Percentiles rank a stretch among this genome's conserved stretches.
Evolutionary conservation across 1,140 invertebrate species (phyloP).

Genomic region (Gryon sp.): DNA sequence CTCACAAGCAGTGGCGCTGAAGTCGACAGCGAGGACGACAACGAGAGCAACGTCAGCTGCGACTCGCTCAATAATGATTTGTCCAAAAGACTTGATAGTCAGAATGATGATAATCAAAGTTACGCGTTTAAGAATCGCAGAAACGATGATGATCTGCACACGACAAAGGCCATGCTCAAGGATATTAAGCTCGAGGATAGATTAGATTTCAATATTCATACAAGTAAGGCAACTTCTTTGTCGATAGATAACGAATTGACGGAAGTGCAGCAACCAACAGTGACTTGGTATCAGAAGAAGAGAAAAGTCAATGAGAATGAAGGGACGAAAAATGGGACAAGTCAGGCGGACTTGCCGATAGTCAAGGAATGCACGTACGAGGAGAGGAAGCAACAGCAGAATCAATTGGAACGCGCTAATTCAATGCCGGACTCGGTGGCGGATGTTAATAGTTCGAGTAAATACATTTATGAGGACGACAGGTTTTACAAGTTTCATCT

Average conservation of each 20-base stretch:
- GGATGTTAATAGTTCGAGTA: constrained; percentile 76
- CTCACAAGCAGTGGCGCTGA: constrained; percentile 81
- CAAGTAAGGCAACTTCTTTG: no score
- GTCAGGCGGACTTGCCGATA: constrained; percentile 65
- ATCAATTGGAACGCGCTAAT: constrained; percentile 77
- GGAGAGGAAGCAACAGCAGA: constrained; percentile 81
- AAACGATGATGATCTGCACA: no score
- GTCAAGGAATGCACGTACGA: constrained; percentile 86
- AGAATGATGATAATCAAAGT: constrained; percentile 9
- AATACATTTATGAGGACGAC: constrained; percentile 85
- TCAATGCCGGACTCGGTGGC: constrained; percentile 53
- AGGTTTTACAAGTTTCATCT: constrained; percentile 90
- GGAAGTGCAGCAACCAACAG: no score
- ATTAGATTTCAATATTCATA: no score
- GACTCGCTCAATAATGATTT: constrained; percentile 86
- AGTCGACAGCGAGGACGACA: constrained; percentile 84
- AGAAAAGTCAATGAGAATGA: no score
- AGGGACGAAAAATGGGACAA: no score
- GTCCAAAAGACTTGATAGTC: constrained; percentile 12
- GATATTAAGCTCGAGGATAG: constrained; percentile 22
- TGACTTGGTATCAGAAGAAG: no score
- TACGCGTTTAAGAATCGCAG: no score
- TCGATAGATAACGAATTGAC: no score
- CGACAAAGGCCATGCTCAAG: no score
- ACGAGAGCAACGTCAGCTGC: constrained; percentile 86